A percentile compares a stretch with the other conserved stretches of the same genome.
These are phyloP conservation scores for Channa striata DNA, from an alignment of 2,797 vertebrate genomes.

Conservation along the genomic window DNA sequence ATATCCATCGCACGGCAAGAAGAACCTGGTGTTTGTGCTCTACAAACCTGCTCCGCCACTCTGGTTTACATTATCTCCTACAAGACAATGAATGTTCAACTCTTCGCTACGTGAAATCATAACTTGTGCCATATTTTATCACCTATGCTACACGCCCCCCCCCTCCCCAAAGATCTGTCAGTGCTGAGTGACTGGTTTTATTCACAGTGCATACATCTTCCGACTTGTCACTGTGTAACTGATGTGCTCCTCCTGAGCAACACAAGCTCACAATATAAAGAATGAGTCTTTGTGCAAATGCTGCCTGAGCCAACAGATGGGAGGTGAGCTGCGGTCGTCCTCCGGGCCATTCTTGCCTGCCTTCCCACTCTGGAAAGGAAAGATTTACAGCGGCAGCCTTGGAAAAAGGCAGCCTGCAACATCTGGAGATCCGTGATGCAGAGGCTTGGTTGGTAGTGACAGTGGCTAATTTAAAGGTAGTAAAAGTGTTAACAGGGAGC, in stretches of 20 bases:
- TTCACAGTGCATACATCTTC: not conserved
- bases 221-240: not conserved
- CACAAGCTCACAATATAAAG: constrained; percentile 27
- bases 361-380: constrained; percentile 40
- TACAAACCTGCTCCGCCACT: too few relatives aligned
- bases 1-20: not conserved
- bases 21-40: not conserved
- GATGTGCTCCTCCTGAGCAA: constrained; percentile 14
- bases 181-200: not conserved
- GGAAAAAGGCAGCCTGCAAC: constrained; percentile 55
- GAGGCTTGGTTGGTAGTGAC: constrained; percentile 66
- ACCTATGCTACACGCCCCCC: not conserved
- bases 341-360: constrained; percentile 57
- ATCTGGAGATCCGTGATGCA: constrained; percentile 69
- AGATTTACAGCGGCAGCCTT: constrained; percentile 71
- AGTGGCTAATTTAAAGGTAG: constrained; percentile 81
- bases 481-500: constrained; percentile 75
- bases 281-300: constrained; percentile 41
- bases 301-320: constrained; percentile 76
- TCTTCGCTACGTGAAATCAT: not conserved
- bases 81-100: not conserved
- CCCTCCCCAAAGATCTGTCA: not conserved
- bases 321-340: constrained; percentile 68
- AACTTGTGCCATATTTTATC: not conserved
- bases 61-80: not conserved